Conservation (phyloP, 2,888 invertebrate species). For the Noctua janthe region DNA sequence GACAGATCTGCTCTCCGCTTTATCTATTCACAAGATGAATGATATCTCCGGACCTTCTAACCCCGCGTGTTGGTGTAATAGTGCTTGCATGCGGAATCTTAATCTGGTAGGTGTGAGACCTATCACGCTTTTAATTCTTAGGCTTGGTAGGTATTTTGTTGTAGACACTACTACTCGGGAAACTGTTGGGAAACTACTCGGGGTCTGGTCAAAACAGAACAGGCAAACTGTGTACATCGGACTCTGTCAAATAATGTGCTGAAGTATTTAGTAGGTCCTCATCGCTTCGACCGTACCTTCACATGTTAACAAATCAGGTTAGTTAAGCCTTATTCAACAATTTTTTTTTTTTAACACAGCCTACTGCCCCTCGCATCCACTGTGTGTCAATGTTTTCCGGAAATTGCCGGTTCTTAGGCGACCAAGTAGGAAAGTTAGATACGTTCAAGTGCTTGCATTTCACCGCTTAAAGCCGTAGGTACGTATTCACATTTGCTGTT, state of each 20-base stretch:
- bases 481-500: background rate
- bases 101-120: conserved; percentile 28
- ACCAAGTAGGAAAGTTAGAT: background rate
- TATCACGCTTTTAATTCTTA: conserved; percentile 25
- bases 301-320: too few relatives aligned
- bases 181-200: background rate
- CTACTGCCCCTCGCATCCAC: too few relatives aligned
- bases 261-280: background rate
- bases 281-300: background rate
- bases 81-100: conserved; percentile 14
- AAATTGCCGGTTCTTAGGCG: too few relatives aligned
- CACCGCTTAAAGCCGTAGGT: too few relatives aligned
- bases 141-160: background rate
- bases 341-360: too few relatives aligned
- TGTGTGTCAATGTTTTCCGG: too few relatives aligned
- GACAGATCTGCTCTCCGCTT: conserved; percentile 36
- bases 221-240: too few relatives aligned
- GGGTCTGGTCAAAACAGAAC: background rate
- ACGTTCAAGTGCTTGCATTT: background rate
- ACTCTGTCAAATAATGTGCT: background rate
- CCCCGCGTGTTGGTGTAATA: conserved; percentile 15
- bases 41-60: conserved; percentile 44
- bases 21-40: conserved; percentile 54
- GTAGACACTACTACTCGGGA: background rate
- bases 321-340: too few relatives aligned